Percentiles rank a stretch among this genome's conserved stretches.
These are phyloP conservation scores for Andrena minutula DNA, from an alignment of 2,888 invertebrate genomes.

Conservation along the genomic window DNA sequence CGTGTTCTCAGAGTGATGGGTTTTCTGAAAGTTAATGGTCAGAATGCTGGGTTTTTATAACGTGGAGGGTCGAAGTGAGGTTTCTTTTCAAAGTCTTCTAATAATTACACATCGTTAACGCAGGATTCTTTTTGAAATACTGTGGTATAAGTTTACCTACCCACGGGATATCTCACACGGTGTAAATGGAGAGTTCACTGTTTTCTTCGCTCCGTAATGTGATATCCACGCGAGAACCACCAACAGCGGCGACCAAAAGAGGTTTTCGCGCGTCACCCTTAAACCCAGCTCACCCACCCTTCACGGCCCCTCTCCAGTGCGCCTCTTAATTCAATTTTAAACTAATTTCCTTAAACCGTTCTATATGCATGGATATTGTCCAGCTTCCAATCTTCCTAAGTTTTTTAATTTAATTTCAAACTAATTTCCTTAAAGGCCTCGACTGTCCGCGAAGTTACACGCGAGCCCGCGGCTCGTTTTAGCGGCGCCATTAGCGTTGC, in stretches of 20 bases:
- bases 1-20: too few species aligned
- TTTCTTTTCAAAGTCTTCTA: too few species aligned
- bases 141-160: too few species aligned
- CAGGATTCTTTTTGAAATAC: too few species aligned
- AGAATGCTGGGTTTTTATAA: too few species aligned
- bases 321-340: slow-evolving; percentile 63
- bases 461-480: slow-evolving; percentile 39
- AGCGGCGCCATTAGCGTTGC: slow-evolving; percentile 61
- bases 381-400: slow-evolving; percentile 65
- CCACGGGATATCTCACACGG: too few species aligned
- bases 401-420: slow-evolving; percentile 69
- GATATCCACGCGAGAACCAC: slow-evolving; percentile 35
- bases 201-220: neutral
- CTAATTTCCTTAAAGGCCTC: slow-evolving; percentile 66
- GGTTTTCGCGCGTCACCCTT: slow-evolving; percentile 18
- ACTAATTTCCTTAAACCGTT: slow-evolving; percentile 62
- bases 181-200: too few species aligned
- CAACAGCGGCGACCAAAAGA: slow-evolving; percentile 3
- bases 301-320: slow-evolving; percentile 31
- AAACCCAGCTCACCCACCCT: slow-evolving; percentile 36
- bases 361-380: slow-evolving; percentile 57
- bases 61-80: too few species aligned
- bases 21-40: too few species aligned
- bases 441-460: slow-evolving; percentile 36
- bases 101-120: too few species aligned